Evolutionary conservation across 2,888 invertebrate genomes (phyloP), one percentile per base, ranked within the genome.

Genomic region (Xanthia togata): DNA sequence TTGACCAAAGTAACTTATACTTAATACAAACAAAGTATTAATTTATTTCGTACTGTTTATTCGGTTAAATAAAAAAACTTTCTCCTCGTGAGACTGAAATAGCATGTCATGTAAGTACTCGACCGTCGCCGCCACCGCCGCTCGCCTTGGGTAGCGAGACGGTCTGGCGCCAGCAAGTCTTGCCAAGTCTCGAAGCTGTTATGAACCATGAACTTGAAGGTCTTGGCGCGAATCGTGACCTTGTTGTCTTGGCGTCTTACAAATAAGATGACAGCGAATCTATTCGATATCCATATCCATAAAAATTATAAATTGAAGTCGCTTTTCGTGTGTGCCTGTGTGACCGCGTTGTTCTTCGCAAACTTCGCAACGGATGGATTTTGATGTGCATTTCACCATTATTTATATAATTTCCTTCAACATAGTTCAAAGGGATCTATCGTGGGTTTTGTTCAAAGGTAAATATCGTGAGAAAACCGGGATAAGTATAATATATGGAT

Each of bases 161-260:
- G 0, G 8, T 23, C 4, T 65, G 87, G 86, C 87, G 85, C 87
- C 86, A 2, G 20, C 2, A 23, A 20, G 44, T 73, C 47, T 47
- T 87, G 86, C 87, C 87, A 86, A 86, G 78, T 82, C 74, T 71
- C 62, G 55, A 72, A 72, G 47, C 73, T 71, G 87, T 76, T 74
- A 73, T 74, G 78, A 74, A 35, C 82, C 85, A 75, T 87, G 86
- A 87, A 82, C 87, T 87, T 84, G 80, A 70, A 79, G 73, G 78
- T 81, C 64, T 86, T 81, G 87, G 84, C 84, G 50, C 75, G 14
- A 38, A 63, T 69, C 38, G 1, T 77, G 76, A 81, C 87, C 85
- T 85, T 85, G 78, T 44, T 17, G 4, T 60, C 31, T 85, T 79
- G 79, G 74, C 76, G 38, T 55, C 59, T 68, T 64, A 57, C 38